Base-by-base conservation (phyloP, 2,888 invertebrate species). In the Oscheius sp. region DNA sequence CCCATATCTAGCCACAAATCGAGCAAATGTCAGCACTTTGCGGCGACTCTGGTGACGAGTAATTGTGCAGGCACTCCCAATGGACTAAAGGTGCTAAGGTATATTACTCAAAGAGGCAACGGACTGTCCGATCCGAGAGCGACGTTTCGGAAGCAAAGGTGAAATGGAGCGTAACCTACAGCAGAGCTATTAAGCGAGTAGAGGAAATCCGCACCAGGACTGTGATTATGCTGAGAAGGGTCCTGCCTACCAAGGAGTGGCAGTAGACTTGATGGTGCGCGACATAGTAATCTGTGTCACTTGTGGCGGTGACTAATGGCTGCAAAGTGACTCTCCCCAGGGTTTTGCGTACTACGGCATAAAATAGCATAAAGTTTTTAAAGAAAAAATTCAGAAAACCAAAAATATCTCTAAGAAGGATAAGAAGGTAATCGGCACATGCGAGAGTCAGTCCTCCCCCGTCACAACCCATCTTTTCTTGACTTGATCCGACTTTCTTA, bases 1-100 rank as follows among this genome's bases (percentile, higher is more conserved):
- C 58, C 48, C 48, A 70, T 70, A 70, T 70, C 70, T 58, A 47
- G 58, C 47, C 58, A 58, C 58, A 58, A 57, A 70, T 70, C 70
- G 70, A 68, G 70, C 58, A 70, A 58, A 70, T 70, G 70, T 70
- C 70, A 70, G 70, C 70, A 70, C 70, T 70, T 70, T 35, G 70
- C 59, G 70, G 70, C 58, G 58, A 70, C 59, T 57, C 58, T 47
- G 59, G 59, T 70, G 70, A 70, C 70, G 70, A 70, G 70, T 68
- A 68, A 68, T 68, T 68, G 68, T 29, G n/a, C 37, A 29, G 42
- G 50, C 65, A 42, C 53, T 68, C 68, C 68, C 68, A 55, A 55
- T 37, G 68, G 68, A 55, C 68, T 35, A 35, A 47, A 66, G 29
- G 66, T 50, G 29, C 29, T 55, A 53, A 55, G 53, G 55, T 68